Evolutionary conservation across 2,888 invertebrate genomes (phyloP), one percentile per base, ranked within the genome.

Genomic region (Tridacna crocea): DNA sequence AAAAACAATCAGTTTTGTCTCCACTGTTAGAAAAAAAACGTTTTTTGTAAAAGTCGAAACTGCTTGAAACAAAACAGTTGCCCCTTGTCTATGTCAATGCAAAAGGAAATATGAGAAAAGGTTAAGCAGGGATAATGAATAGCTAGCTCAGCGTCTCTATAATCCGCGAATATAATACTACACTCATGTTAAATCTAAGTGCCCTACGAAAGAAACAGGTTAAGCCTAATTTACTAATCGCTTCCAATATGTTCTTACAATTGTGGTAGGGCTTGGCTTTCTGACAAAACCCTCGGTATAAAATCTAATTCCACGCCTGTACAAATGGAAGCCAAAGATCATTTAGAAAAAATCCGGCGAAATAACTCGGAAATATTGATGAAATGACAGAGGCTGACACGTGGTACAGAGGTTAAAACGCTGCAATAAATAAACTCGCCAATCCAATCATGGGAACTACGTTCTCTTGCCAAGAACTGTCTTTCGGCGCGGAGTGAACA

Each of bases 351-450:
- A 70, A 47, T 70, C 70, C 51, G 22, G 17, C 46, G 51, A 26
- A 48, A 48, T 36, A 22, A 8, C 47, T 51, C 47, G 70, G 17
- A 51, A 47, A 60, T 55, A 60, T 73, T 60, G 73, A 58, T 60
- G 26, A 73, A 73, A 26, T 58, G 73, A 58, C 73, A 73, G 26
- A 36, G 73, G 36, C 36, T 73, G 60, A 60, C 73, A 73, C 19
- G 17, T 6, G 11, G 55, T 60, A 27, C 73, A 73, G 60, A 60
- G 73, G 73, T 74, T 61, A 74, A 74, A 74, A 60, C 48, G 36
- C 63, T 60, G 60, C 74, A 74, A 74, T 74, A 74, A 74, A 74
- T 74, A 74, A 63, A 70, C 70, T 70, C 48, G 24, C 70, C 70
- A 70, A 70, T 70, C 70, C 47, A 70, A 47, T 70, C 70, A 24